Conservation (phyloP, 92 coral and sea anemone genomes). For the Hydrozoanthus gracilis region DNA sequence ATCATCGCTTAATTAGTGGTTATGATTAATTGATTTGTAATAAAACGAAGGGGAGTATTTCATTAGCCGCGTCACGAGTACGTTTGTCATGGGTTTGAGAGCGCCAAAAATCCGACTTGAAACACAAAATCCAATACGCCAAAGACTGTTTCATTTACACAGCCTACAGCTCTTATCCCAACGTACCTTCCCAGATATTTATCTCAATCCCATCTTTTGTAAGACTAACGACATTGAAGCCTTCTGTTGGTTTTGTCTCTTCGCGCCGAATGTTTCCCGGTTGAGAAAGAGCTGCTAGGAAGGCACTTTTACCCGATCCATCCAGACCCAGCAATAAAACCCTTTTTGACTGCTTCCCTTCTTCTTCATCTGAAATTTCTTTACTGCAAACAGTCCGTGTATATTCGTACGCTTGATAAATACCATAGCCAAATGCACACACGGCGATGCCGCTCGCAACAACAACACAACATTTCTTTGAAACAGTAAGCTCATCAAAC, state of each 20-base stretch:
- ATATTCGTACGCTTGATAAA: slow-evolving; percentile 65
- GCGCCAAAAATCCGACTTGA: too few species aligned
- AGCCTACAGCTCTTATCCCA: neutral
- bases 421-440: slow-evolving; percentile 73
- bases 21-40: too few species aligned
- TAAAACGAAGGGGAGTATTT: too few species aligned
- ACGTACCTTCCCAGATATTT: slow-evolving; percentile 94
- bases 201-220: slow-evolving; percentile 83
- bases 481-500: slow-evolving; percentile 78
- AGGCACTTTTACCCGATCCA: slow-evolving; percentile 89
- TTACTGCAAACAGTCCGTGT: slow-evolving; percentile 28
- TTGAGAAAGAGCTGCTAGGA: slow-evolving; percentile 86
- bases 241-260: slow-evolving; percentile 81
- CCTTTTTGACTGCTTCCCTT: slow-evolving; percentile 68
- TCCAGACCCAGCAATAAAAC: slow-evolving; percentile 86
- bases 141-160: too few species aligned
- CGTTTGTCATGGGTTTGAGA: too few species aligned
- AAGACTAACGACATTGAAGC: slow-evolving; percentile 88
- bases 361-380: slow-evolving; percentile 60
- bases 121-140: too few species aligned
- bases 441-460: slow-evolving; percentile 69
- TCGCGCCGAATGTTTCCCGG: slow-evolving; percentile 68
- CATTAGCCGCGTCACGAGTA: too few species aligned
- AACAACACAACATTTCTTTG: slow-evolving; percentile 72
- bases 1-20: too few species aligned